These are phyloP conservation scores for Corapipo altera DNA, from an alignment of 2,113 vertebrate species.

Conservation along the genomic window DNA sequence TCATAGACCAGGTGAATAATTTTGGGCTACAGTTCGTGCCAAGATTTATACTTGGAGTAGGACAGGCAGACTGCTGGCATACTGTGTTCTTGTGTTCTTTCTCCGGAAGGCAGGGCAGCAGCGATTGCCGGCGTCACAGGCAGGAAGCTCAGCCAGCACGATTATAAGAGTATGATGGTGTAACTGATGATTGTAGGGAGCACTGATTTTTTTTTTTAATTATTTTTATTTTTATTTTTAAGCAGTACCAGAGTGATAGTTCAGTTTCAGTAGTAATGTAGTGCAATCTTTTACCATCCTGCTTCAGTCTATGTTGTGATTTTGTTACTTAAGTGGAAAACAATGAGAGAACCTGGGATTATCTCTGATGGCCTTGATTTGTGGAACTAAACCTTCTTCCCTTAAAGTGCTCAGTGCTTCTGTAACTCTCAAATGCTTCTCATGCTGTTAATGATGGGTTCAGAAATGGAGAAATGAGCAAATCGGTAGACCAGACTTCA, in stretches of 20 bases:
- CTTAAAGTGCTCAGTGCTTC: background rate
- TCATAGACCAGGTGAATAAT: background rate
- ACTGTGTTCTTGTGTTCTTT: background rate
- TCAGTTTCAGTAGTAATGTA: background rate
- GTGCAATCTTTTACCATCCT: background rate
- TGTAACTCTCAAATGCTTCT: background rate
- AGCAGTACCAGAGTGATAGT: background rate
- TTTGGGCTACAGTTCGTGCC: background rate
- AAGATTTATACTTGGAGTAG: background rate
- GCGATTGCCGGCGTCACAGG: background rate
- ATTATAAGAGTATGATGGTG: rapidly evolving
- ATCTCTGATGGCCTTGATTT: background rate
- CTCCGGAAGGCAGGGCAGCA: background rate
- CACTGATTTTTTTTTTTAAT: background rate
- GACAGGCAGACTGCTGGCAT: background rate
- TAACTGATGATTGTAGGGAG: background rate
- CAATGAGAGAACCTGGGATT: background rate
- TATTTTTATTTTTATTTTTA: background rate
- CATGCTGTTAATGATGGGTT: background rate
- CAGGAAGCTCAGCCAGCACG: background rate
- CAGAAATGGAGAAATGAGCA: background rate
- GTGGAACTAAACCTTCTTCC: background rate
- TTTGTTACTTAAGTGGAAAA: background rate
- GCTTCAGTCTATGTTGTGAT: background rate
- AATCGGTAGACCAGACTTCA: background rate